phyloP scores from a whole-genome alignment of 2,888 invertebrate genomes.

The Parnassius apollo region DNA sequence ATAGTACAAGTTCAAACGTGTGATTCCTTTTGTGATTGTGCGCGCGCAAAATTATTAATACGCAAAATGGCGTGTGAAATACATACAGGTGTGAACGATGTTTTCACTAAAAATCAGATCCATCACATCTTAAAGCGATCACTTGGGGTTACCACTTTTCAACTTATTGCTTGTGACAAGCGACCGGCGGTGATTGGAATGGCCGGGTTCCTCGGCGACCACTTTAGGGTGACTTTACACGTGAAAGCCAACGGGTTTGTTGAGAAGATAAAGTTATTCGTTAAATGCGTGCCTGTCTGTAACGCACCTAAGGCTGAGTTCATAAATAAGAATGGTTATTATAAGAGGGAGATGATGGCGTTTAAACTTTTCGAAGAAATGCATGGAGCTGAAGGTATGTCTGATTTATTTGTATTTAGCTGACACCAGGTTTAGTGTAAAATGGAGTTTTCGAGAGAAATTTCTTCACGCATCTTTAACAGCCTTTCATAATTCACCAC shows the following conservation, averaged over 20 bases:
- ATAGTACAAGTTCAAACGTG: neutral
- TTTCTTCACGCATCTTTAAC: too few species aligned
- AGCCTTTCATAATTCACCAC: too few species aligned
- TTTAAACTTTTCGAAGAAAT: constrained; percentile 54
- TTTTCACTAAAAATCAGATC: constrained; percentile 49
- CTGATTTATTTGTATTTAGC: neutral
- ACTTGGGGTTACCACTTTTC: constrained; percentile 32
- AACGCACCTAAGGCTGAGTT: constrained; percentile 60
- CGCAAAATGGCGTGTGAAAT: neutral
- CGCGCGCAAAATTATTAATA: too few species aligned
- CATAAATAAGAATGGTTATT: constrained; percentile 50
- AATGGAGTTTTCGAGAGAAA: too few species aligned
- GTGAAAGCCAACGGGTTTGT: constrained; percentile 33
- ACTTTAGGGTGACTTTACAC: constrained; percentile 35
- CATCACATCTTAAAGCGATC: constrained; percentile 39
- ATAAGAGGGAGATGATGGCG: constrained; percentile 53
- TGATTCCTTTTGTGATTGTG: neutral
- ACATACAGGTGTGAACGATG: constrained; percentile 22
- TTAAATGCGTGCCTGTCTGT: constrained; percentile 53
- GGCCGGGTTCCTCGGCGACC: constrained; percentile 64
- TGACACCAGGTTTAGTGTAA: too few species aligned
- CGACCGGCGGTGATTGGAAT: constrained; percentile 50
- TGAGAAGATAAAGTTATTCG: constrained; percentile 48
- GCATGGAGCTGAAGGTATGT: constrained; percentile 34
- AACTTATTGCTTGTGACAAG: constrained; percentile 39